These are phyloP conservation scores for Malurus leucopterus DNA, from an alignment of 2,797 vertebrate species.

Conservation along the genomic window DNA sequence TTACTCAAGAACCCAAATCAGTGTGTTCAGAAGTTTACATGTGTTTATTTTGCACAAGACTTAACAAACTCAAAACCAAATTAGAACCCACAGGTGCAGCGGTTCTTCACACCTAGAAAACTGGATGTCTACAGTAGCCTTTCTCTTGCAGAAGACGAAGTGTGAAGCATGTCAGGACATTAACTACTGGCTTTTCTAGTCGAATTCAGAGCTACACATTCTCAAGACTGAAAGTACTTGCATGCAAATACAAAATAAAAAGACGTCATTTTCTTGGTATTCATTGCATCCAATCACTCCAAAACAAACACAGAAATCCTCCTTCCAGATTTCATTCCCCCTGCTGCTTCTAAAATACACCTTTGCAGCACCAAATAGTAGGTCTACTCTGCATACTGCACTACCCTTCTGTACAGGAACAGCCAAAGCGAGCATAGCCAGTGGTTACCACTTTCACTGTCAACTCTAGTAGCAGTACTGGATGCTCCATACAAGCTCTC, in stretches of 20 bases:
- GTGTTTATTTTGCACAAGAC: background rate
- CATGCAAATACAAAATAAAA: background rate
- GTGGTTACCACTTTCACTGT: background rate
- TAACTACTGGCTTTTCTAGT: rapidly evolving
- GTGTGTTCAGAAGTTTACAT: background rate
- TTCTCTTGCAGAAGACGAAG: background rate
- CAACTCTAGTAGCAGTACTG: background rate
- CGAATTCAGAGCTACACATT: background rate
- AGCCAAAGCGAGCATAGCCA: background rate
- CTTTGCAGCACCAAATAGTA: background rate
- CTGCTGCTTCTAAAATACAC: background rate
- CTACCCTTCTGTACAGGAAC: background rate
- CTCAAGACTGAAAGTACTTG: background rate
- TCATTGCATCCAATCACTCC: background rate
- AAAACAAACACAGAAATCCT: background rate
- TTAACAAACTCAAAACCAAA: background rate
- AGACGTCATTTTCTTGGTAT: background rate
- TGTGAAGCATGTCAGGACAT: background rate
- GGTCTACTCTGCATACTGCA: background rate
- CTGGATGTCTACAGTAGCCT: background rate
- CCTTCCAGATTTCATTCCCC: background rate
- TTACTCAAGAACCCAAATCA: background rate
- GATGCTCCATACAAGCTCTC: background rate
- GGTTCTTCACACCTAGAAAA: background rate
- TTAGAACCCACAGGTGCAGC: background rate